Evolutionary conservation across 1,140 invertebrate species (phyloP).

Genomic region (Trialeurodes vaporariorum): DNA sequence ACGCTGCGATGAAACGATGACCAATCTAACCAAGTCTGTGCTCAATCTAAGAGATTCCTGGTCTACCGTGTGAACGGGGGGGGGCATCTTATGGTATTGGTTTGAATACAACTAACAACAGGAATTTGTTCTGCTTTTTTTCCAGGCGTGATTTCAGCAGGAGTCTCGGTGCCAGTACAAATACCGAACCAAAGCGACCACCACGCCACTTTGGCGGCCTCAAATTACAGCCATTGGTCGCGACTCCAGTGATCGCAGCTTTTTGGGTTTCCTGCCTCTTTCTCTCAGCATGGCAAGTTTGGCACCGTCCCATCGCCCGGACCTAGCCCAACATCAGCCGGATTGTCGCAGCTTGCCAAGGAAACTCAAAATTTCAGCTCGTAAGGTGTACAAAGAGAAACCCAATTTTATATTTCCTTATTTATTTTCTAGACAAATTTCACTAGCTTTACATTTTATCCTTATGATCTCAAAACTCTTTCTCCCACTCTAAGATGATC

Average conservation of each 20-base stretch:
- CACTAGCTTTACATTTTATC: too few species aligned
- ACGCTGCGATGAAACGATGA: too few species aligned
- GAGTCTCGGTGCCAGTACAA: slow-evolving; percentile 92
- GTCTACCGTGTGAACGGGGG: too few species aligned
- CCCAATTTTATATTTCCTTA: too few species aligned
- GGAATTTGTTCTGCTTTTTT: slow-evolving; percentile 32
- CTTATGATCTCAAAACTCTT: too few species aligned
- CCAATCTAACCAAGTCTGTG: too few species aligned
- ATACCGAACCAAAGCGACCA: slow-evolving; percentile 84
- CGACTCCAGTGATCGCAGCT: slow-evolving; percentile 70
- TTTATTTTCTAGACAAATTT: too few species aligned
- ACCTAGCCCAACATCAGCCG: not conserved
- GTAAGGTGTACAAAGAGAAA: not conserved
- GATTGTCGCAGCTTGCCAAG: slow-evolving; percentile 1
- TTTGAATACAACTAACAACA: too few species aligned
- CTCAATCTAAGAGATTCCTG: too few species aligned
- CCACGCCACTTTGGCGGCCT: slow-evolving; percentile 12
- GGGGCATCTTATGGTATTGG: too few species aligned
- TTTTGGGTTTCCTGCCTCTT: slow-evolving; percentile 13
- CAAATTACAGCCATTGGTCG: slow-evolving; percentile 80
- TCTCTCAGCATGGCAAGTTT: not conserved
- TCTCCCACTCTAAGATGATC: too few species aligned
- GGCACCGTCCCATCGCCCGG: too few species aligned
- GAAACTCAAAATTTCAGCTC: slow-evolving; percentile 9
- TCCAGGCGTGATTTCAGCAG: slow-evolving; percentile 89